Evolutionary conservation across 2,797 vertebrate species (phyloP).

Genomic region (Amazonetta brasiliensis): DNA sequence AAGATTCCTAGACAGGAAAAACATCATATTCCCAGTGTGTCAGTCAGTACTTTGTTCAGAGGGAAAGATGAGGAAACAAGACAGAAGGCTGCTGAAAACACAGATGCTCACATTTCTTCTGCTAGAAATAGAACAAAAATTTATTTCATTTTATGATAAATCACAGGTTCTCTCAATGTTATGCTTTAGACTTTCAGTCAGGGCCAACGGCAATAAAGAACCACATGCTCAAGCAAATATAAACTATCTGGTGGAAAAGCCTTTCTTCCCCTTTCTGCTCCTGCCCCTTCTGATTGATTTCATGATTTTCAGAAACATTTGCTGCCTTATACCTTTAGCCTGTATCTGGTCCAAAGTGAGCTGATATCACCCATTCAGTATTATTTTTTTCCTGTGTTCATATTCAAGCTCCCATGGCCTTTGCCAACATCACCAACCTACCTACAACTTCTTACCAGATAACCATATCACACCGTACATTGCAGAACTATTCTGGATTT

Average conservation of each 20-base stretch:
- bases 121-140: not conserved
- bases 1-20: not conserved
- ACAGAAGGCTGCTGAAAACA: constrained; percentile 54
- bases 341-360: not conserved
- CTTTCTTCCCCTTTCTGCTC: not conserved
- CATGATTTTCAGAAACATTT: not conserved
- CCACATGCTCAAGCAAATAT: not conserved
- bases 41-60: constrained; percentile 1
- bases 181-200: not conserved
- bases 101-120: constrained; percentile 41
- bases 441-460: not conserved
- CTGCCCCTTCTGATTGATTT: not conserved
- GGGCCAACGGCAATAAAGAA: not conserved
- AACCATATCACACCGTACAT: not conserved
- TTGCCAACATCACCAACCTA: not conserved
- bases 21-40: not conserved
- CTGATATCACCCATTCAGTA: not conserved
- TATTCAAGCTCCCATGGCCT: not conserved
- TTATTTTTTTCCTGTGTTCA: not conserved
- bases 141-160: constrained; percentile 22
- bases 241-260: not conserved
- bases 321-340: not conserved
- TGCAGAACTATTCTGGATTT: not conserved
- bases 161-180: not conserved
- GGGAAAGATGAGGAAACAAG: not conserved